These are phyloP conservation scores for Eremobia ochroleuca DNA, from an alignment of 2,888 invertebrate species.

Conservation along the genomic window DNA sequence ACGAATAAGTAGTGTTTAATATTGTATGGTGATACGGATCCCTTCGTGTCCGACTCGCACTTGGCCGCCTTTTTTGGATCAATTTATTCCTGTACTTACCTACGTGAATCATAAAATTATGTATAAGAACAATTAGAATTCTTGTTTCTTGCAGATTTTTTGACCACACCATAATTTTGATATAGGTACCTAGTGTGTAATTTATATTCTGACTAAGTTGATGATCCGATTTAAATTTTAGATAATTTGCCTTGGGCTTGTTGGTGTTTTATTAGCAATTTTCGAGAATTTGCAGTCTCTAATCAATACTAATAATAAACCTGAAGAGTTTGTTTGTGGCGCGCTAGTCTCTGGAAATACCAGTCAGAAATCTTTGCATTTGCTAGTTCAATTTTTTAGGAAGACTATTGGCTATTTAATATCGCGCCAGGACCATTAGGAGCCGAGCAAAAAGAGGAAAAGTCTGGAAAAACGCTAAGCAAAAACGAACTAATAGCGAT, in stretches of 20 bases:
- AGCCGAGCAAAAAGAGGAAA: not conserved
- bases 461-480: no score
- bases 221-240: not conserved
- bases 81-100: not conserved
- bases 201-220: not conserved
- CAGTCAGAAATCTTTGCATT: not conserved
- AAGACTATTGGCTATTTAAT: not conserved
- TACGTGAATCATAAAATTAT: not conserved
- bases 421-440: not conserved
- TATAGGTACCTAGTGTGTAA: not conserved
- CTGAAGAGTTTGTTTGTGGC: not conserved
- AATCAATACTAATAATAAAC: not conserved
- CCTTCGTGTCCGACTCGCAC: not conserved
- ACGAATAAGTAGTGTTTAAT: not conserved
- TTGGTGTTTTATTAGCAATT: not conserved
- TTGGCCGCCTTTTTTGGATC: not conserved
- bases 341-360: not conserved
- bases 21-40: not conserved
- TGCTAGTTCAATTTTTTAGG: not conserved
- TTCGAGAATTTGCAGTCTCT: not conserved
- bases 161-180: conserved; percentile 12
- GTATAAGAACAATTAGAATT: not conserved
- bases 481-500: not conserved
- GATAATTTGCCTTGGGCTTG: not conserved
- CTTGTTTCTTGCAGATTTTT: not conserved